A percentile compares a stretch with the other conserved stretches of the same genome.
Evolutionary conservation across 2,888 invertebrate species (phyloP).

Genomic region (Drosophila ustulata): DNA sequence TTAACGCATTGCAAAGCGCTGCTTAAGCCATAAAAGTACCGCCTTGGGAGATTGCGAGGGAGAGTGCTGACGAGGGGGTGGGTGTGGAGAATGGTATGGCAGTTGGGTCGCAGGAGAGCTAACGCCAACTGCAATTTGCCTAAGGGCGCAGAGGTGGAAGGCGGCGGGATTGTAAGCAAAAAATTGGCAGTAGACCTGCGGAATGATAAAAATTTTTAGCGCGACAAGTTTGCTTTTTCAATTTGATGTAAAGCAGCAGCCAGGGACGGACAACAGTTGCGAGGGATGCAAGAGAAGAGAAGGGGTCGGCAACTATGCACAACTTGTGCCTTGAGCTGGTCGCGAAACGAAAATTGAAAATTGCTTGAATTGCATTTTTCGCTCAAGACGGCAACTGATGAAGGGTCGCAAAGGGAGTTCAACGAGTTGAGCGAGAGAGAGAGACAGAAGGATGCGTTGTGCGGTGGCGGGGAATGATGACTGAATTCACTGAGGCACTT

Average conservation of each 20-base stretch:
- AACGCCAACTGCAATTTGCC: slow-evolving; percentile 60
- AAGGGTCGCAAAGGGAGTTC: slow-evolving; percentile 16
- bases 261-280: not conserved
- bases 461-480: slow-evolving; percentile 1
- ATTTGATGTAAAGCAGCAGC: slow-evolving; percentile 64
- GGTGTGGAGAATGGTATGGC: not conserved
- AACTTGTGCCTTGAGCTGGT: slow-evolving; percentile 32
- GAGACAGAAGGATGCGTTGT: not conserved
- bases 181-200: slow-evolving; percentile 72
- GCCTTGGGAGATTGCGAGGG: slow-evolving; percentile 10
- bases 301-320: slow-evolving; percentile 6
- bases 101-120: slow-evolving; percentile 28
- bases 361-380: slow-evolving; percentile 74
- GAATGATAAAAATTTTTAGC: slow-evolving; percentile 69
- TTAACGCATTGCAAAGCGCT: slow-evolving; percentile 71
- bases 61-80: not conserved
- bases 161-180: slow-evolving; percentile 32
- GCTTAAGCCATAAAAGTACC: slow-evolving; percentile 62
- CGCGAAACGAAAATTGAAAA: slow-evolving; percentile 72
- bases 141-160: slow-evolving; percentile 16
- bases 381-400: slow-evolving; percentile 44
- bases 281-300: not conserved
- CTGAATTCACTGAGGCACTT: slow-evolving; percentile 37
- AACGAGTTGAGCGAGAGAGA: not conserved
- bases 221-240: slow-evolving; percentile 74